Evolutionary conservation across 2,888 invertebrate species (phyloP).

Genomic region (Tetranychus piercei): DNA sequence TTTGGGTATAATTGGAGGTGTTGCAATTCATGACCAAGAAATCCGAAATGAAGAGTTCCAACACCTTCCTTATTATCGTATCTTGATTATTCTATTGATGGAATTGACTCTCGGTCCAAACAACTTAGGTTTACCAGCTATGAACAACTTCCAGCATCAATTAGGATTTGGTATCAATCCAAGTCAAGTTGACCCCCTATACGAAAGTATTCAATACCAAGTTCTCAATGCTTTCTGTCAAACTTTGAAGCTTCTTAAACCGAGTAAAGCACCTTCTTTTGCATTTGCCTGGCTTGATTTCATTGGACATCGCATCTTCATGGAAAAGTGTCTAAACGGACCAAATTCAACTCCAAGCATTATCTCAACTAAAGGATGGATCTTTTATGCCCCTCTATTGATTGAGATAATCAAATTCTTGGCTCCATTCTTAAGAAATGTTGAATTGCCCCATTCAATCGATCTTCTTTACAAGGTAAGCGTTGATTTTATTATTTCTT

Average conservation of each 20-base stretch:
- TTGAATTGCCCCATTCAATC: constrained; percentile 82
- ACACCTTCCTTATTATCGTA: constrained; percentile 89
- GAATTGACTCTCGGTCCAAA: constrained; percentile 46
- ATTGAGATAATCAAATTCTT: constrained; percentile 90
- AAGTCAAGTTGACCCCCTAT: constrained; percentile 66
- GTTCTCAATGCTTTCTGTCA: constrained; percentile 89
- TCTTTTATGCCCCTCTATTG: constrained; percentile 85
- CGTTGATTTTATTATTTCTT: not conserved
- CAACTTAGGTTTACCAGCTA: constrained; percentile 20
- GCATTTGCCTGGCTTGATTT: constrained; percentile 96
- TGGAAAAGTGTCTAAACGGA: constrained; percentile 37
- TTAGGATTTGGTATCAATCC: constrained; percentile 15
- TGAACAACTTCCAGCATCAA: constrained; percentile 12
- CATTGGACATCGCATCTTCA: constrained; percentile 85
- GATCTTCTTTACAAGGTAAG: constrained; percentile 76
- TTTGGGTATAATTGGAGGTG: constrained; percentile 83
- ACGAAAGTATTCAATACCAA: constrained; percentile 85
- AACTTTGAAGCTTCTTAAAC: constrained; percentile 76
- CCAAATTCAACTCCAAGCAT: not conserved
- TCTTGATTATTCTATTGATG: constrained; percentile 85
- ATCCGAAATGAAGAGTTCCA: constrained; percentile 73
- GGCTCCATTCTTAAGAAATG: constrained; percentile 88
- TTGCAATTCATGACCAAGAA: constrained; percentile 87
- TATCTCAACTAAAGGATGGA: constrained; percentile 51
- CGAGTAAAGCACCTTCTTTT: constrained; percentile 82